Percentiles rank a stretch among this genome's conserved stretches.
phyloP scores from a whole-genome alignment of 2,888 invertebrate genomes.

The Hyposoter didymator region DNA sequence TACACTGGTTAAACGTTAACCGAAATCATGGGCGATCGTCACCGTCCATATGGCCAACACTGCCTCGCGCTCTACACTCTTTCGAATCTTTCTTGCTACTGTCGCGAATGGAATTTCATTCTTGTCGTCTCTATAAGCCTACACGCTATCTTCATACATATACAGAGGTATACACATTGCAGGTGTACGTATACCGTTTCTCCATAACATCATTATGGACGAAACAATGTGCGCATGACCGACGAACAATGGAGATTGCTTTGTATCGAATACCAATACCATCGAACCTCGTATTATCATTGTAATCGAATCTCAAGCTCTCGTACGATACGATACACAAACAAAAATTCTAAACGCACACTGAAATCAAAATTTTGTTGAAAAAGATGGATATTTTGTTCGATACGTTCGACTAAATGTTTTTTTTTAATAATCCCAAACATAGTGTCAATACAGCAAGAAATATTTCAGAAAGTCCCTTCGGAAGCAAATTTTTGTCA shows the following conservation, averaged over 20 bases:
- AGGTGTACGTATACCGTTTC: conserved; percentile 31
- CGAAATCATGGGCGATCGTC: conserved; percentile 65
- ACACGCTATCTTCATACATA: conserved; percentile 16
- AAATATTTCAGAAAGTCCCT: no score
- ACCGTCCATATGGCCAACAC: conserved; percentile 66
- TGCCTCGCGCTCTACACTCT: conserved; percentile 51
- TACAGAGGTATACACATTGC: background rate
- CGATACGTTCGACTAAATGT: no score
- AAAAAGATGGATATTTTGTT: no score
- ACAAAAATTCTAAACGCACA: background rate
- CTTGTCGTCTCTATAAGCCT: conserved; percentile 49
- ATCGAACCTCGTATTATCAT: conserved; percentile 25
- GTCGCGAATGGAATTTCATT: conserved; percentile 63
- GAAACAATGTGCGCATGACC: conserved; percentile 67
- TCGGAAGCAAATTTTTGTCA: no score
- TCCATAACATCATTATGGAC: conserved; percentile 49
- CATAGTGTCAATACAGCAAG: no score
- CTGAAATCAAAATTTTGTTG: no score
- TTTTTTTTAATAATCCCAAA: no score
- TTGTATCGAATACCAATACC: conserved; percentile 61
- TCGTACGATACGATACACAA: background rate
- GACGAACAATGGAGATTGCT: conserved; percentile 52
- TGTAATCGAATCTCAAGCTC: conserved; percentile 24
- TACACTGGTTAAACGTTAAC: conserved; percentile 68
- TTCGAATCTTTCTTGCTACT: conserved; percentile 57